phyloP scores from a whole-genome alignment of 2,113 vertebrate species.

The Sturnus vulgaris region DNA sequence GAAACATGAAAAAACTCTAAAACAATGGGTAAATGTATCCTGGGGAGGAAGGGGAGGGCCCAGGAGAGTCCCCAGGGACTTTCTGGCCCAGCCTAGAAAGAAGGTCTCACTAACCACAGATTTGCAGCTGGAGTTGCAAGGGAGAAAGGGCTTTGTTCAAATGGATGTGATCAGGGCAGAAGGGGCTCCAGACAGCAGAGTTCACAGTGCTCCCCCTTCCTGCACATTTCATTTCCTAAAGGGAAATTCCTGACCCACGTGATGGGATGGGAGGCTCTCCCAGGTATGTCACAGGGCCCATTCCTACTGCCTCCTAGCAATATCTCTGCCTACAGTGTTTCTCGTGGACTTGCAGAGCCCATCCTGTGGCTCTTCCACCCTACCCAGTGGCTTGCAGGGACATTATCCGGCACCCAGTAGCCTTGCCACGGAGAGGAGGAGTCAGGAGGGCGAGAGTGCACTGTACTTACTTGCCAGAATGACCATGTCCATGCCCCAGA shows the following conservation, averaged over 20 bases:
- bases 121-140: fast-evolving
- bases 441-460: fast-evolving
- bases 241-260: neutral
- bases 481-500: slow-evolving; percentile 99
- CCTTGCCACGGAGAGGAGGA: fast-evolving
- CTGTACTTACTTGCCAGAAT: slow-evolving; percentile 92
- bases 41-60: neutral
- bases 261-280: neutral
- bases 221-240: neutral
- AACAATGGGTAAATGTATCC: neutral
- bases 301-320: neutral
- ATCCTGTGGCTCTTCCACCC: neutral
- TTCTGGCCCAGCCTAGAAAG: fast-evolving
- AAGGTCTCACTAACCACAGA: neutral
- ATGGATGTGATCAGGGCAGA: neutral
- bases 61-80: neutral
- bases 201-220: neutral
- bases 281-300: neutral
- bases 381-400: neutral
- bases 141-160: neutral
- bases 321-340: neutral
- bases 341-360: neutral
- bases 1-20: neutral
- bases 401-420: neutral
- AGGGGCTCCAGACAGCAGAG: neutral